Conservation (phyloP, 2,888 invertebrate genomes). For the Microplitis deprimator region DNA sequence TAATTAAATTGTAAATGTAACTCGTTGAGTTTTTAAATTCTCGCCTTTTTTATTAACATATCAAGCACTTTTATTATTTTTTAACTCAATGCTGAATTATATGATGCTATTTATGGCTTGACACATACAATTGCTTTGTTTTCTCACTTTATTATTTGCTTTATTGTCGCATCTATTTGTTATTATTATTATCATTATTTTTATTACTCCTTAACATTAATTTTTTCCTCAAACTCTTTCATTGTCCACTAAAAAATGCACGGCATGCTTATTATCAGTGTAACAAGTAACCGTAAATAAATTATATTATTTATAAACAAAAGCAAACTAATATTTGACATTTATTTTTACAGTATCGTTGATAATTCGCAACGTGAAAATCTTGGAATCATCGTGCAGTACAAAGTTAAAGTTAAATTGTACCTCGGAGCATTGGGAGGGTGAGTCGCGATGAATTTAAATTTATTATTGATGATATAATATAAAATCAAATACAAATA, state of each 20-base stretch:
- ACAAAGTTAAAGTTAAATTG: constrained; percentile 98
- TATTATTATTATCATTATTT: not conserved
- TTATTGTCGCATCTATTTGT: not conserved
- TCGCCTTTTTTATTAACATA: constrained; percentile 7
- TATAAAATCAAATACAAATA: too few relatives aligned
- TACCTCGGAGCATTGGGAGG: constrained; percentile 95
- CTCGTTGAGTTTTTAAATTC: not conserved
- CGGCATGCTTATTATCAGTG: not conserved
- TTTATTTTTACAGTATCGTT: constrained; percentile 78
- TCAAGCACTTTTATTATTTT: not conserved
- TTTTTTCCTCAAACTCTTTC: not conserved
- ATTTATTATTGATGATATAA: constrained; percentile 6
- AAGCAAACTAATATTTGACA: not conserved
- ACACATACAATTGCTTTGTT: not conserved
- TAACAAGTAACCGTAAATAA: not conserved
- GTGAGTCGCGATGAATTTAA: constrained; percentile 74
- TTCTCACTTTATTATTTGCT: constrained; percentile 2
- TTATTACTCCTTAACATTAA: not conserved
- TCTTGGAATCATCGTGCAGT: constrained; percentile 98
- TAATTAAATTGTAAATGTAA: not conserved
- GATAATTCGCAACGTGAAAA: constrained; percentile 96
- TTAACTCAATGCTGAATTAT: not conserved
- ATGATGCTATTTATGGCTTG: not conserved
- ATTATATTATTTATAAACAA: not conserved
- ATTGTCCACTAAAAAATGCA: not conserved